These are phyloP conservation scores for Epistrophe eligans DNA, from an alignment of 2,888 invertebrate genomes.

Conservation along the genomic window DNA sequence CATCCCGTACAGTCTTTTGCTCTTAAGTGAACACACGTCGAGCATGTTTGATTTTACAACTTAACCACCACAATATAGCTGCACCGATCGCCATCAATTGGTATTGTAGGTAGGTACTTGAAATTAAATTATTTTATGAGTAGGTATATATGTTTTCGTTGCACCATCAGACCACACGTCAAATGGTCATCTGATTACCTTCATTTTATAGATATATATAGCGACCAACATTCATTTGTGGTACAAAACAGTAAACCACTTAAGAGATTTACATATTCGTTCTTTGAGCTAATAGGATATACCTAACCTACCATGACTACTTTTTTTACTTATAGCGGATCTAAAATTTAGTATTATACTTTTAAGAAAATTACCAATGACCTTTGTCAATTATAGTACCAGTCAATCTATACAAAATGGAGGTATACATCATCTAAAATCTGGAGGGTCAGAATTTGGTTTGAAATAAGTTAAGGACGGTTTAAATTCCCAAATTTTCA, in stretches of 20 bases:
- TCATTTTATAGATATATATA: not conserved
- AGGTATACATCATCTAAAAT: no score
- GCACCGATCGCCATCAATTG: not conserved
- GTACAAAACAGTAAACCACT: slow-evolving; percentile 29
- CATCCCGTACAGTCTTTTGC: slow-evolving; percentile 67
- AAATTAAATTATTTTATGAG: slow-evolving; percentile 40
- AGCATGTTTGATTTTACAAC: slow-evolving; percentile 51
- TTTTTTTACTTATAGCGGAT: not conserved
- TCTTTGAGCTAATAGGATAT: not conserved
- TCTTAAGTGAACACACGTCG: slow-evolving; percentile 50
- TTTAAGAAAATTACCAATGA: no score
- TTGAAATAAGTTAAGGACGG: no score
- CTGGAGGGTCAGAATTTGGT: no score
- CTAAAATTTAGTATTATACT: not conserved
- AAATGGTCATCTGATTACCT: slow-evolving; percentile 6
- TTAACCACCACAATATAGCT: not conserved
- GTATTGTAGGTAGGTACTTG: slow-evolving; percentile 11
- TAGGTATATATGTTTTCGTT: not conserved
- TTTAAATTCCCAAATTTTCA: no score
- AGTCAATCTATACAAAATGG: no score
- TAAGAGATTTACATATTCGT: slow-evolving; percentile 16
- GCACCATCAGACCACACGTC: not conserved
- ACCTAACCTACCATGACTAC: no score
- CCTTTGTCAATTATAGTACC: no score
- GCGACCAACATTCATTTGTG: not conserved